Evolutionary conservation across 37 sponge, comb jelly and placozoan genomes (phyloP).

Genomic region (Corticium candelabrum): DNA sequence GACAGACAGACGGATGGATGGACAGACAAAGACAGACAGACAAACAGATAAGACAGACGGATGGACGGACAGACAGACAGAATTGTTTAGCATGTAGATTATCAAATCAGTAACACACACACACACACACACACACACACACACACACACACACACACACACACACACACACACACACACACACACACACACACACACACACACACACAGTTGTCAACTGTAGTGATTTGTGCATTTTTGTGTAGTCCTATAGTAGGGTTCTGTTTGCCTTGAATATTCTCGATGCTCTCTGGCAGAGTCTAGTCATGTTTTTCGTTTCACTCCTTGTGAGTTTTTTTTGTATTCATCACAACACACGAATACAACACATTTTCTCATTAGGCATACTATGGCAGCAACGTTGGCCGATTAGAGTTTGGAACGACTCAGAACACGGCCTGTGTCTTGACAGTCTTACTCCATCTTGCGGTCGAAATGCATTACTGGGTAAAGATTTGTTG

Average conservation of each 20-base stretch:
- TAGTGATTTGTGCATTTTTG: background rate
- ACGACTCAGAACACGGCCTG: slow-evolving; percentile 38
- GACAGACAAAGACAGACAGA: too few relatives aligned
- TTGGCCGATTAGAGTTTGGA: slow-evolving; percentile 59
- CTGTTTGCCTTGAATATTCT: background rate
- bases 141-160: background rate
- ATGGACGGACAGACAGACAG: too few relatives aligned
- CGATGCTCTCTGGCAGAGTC: slow-evolving; percentile 14
- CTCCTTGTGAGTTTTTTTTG: background rate
- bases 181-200: too few relatives aligned
- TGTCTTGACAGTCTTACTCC: slow-evolving; percentile 37
- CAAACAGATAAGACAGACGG: too few relatives aligned
- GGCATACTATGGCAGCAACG: slow-evolving; percentile 32
- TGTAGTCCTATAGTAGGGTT: slow-evolving; percentile 29
- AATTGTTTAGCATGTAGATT: too few relatives aligned
- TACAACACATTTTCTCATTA: background rate
- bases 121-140: background rate
- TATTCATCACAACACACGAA: background rate
- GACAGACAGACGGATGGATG: too few relatives aligned
- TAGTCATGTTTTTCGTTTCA: slow-evolving; percentile 8
- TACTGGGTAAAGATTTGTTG: slow-evolving; percentile 36
- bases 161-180: too few relatives aligned
- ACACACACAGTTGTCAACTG: background rate
- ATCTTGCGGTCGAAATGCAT: slow-evolving; percentile 45
- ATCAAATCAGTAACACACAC: too few relatives aligned